phyloP scores from a whole-genome alignment of 2,797 vertebrate species.

The Artibeus lituratus region DNA sequence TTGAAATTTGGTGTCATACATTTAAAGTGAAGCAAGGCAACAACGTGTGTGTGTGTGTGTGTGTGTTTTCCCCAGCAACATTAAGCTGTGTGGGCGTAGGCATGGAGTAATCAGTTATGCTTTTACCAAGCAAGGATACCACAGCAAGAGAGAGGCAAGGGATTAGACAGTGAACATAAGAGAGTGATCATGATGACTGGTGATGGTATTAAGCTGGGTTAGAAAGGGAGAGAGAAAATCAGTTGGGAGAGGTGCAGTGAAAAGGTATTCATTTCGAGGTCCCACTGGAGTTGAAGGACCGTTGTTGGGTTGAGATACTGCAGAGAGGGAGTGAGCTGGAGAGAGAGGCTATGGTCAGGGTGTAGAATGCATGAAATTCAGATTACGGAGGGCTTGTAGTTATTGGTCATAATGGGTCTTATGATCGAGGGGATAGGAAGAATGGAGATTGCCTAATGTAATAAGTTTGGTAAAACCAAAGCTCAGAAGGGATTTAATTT shows the following conservation, averaged over 20 bases:
- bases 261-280: neutral
- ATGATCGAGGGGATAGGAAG: neutral
- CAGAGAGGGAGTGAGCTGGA: neutral
- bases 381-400: neutral
- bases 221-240: neutral
- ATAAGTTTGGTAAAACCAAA: conserved; percentile 25
- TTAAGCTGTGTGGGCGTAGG: neutral
- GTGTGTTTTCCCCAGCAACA: neutral
- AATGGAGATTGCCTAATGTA: neutral
- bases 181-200: neutral
- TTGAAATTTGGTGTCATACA: neutral
- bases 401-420: neutral
- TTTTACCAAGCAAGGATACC: neutral
- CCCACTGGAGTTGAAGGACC: neutral
- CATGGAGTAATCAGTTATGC: neutral
- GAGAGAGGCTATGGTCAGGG: neutral
- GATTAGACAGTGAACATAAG: neutral
- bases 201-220: neutral
- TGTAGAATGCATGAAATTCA: neutral
- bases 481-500: neutral
- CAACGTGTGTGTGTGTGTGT: no score
- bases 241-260: neutral
- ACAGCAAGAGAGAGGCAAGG: neutral
- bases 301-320: neutral
- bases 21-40: neutral